Evolutionary conservation across 2,888 invertebrate species (phyloP), one percentile per base, ranked within the genome.

Genomic region (Rhagonycha fulva): DNA sequence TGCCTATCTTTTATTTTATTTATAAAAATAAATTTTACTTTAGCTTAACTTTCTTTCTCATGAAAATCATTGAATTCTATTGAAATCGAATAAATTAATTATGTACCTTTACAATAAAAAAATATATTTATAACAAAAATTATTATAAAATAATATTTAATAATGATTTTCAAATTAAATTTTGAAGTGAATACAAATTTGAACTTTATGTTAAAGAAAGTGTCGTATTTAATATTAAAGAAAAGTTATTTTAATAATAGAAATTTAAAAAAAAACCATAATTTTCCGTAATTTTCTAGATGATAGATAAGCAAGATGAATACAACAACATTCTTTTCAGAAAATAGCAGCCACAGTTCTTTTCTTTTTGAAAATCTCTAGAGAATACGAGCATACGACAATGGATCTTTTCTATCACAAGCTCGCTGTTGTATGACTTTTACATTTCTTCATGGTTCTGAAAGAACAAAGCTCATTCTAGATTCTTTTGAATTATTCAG

Each of bases 281-380:
- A 77, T 77, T 77, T 71, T 71, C 74, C 76, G 68, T 72, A 61
- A 77, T 74, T 77, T 77, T 77, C 63, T 76, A 71, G 71, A 77
- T 77, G 74, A 74, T 68, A 75, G 72, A 77, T 75, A 72, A 72
- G 70, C 67, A 74, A 72, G 77, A 77, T 77, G 74, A 75, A 77
- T 77, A 68, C 70, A 72, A 72, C 70, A 76, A 84, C 85, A 85
- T 86, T 86, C 85, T 85, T 86, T 86, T 84, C 84, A 85, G 83
- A 86, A 86, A 86, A 86, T 86, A 86, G 86, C 86, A 87, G 87
- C 86, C 86, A 84, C 86, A 86, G 84, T 85, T 83, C 85, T 84
- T 85, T 85, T 86, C 74, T 85, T 83, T 80, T 81, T 81, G 77
- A 82, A 84, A 84, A 84, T 85, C 84, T 84, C 85, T 79, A 80